These are phyloP conservation scores for Philereme transversata DNA, from an alignment of 2,888 invertebrate species.

Conservation along the genomic window DNA sequence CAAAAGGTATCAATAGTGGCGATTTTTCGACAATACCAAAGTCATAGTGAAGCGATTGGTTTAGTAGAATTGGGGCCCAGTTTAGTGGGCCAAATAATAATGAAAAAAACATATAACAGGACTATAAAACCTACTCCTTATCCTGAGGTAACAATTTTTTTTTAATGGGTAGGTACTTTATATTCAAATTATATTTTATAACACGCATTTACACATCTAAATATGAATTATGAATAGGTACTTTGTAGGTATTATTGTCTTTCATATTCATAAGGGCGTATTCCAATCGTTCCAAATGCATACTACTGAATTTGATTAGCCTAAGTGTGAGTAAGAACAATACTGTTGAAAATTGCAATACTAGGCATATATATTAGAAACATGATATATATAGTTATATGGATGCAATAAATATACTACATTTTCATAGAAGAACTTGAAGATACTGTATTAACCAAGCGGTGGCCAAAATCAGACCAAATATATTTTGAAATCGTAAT, in stretches of 20 bases:
- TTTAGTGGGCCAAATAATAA: not conserved
- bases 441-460: too few relatives aligned
- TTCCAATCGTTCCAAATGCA: constrained; percentile 65
- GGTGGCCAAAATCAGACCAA: too few relatives aligned
- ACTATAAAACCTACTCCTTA: not conserved
- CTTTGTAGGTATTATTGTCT: constrained; percentile 39
- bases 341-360: constrained; percentile 44
- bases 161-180: too few relatives aligned
- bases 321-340: constrained; percentile 56
- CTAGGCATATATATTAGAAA: constrained; percentile 35
- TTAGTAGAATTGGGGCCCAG: too few relatives aligned
- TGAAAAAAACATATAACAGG: not conserved
- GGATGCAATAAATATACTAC: not conserved
- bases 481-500: too few relatives aligned
- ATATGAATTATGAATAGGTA: not conserved
- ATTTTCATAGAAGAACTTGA: too few relatives aligned
- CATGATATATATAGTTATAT: constrained; percentile 3
- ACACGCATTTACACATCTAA: not conserved
- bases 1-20: too few relatives aligned
- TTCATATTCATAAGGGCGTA: constrained; percentile 67
- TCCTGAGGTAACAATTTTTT: not conserved
- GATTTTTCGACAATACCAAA: too few relatives aligned
- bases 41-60: not conserved
- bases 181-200: too few relatives aligned
- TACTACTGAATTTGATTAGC: constrained; percentile 61